phyloP scores from a whole-genome alignment of 2,113 vertebrate species.

The Herpetotheres cachinnans region DNA sequence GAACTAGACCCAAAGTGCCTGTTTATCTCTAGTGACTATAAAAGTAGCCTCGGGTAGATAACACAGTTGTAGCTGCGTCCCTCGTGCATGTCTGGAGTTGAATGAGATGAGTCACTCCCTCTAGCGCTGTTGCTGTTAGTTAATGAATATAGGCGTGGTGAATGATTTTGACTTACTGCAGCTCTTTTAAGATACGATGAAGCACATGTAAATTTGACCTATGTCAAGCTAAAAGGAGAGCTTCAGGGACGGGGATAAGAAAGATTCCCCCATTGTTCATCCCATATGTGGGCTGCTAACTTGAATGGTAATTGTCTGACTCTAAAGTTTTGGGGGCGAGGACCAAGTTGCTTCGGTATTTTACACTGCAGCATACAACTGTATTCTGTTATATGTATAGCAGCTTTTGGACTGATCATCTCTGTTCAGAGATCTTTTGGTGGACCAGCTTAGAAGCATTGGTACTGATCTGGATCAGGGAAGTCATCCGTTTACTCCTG shows the following conservation, averaged over 20 bases:
- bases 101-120: neutral
- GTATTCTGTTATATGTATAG: accelerated
- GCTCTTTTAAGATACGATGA: neutral
- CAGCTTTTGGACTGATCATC: neutral
- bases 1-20: neutral
- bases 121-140: neutral
- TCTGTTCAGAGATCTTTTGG: neutral
- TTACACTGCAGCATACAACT: neutral
- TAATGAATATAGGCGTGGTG: neutral
- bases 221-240: neutral
- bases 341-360: neutral
- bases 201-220: neutral
- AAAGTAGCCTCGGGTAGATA: neutral
- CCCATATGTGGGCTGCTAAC: neutral
- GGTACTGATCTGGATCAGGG: too few relatives aligned
- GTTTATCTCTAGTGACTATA: neutral
- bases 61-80: accelerated
- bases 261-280: neutral
- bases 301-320: neutral
- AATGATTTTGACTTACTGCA: neutral
- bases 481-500: neutral
- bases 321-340: neutral
- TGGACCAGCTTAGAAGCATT: neutral
- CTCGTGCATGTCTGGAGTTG: neutral
- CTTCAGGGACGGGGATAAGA: neutral